These are phyloP conservation scores for Eriosoma lanigerum DNA, from an alignment of 1,140 invertebrate genomes.

Conservation along the genomic window DNA sequence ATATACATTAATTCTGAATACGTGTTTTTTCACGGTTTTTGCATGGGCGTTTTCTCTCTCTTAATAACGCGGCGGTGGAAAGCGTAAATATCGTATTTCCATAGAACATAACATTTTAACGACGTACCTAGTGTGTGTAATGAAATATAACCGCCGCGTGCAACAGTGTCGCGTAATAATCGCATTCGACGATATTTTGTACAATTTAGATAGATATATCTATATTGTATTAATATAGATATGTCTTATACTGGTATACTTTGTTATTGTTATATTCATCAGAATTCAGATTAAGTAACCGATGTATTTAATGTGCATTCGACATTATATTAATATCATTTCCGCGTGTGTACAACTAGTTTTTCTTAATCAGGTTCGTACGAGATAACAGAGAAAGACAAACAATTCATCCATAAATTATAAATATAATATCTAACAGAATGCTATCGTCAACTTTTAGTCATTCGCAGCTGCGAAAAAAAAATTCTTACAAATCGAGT, in stretches of 20 bases:
- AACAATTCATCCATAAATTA: background rate
- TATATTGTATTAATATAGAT: slow-evolving; percentile 8
- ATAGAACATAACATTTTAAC: too few relatives aligned
- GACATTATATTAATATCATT: background rate
- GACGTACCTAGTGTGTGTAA: too few relatives aligned
- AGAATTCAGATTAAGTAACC: background rate
- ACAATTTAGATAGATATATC: too few relatives aligned
- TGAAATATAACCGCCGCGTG: background rate
- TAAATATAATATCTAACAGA: background rate
- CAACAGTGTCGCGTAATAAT: background rate
- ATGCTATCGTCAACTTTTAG: too few relatives aligned
- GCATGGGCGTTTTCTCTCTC: background rate
- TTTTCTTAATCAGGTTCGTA: slow-evolving; percentile 8
- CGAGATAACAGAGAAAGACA: background rate
- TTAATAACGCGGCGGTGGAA: background rate
- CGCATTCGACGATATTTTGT: background rate
- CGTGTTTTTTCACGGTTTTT: background rate
- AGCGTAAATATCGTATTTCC: background rate
- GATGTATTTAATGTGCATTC: background rate
- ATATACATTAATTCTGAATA: background rate
- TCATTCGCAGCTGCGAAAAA: background rate
- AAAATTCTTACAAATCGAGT: too few relatives aligned
- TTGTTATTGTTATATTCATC: background rate
- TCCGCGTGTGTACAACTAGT: slow-evolving; percentile 22
- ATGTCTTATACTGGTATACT: background rate